Base-by-base conservation (phyloP, 2,888 invertebrate species). In the Hemithea aestivaria region DNA sequence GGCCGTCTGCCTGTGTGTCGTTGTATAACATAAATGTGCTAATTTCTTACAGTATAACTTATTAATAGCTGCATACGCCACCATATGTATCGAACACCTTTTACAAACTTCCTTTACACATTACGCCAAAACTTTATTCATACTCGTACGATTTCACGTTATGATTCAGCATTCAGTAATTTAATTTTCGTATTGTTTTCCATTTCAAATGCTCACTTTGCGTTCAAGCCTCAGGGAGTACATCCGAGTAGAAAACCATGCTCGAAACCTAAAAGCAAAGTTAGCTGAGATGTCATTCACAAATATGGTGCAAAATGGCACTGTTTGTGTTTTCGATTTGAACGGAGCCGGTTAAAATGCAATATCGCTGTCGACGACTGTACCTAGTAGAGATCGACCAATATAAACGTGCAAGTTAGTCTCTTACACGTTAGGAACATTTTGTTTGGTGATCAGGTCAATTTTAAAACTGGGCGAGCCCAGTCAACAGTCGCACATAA, bases 361-460 rank as follows among this genome's bases (percentile, higher is more conserved):
- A 45, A 47, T 48, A 45, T 27, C 21, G 29, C 27, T 31, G 20
- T 40, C 29, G 27, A 33, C 33, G 34, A 30, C 27, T 16, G 16
- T 16, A 16, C 16, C 5, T 16, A 16, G 16, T 16, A 16, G 10
- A 26, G 12, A 26, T 12, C n/a, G n/a, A n/a, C n/a, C n/a, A n/a
- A n/a, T n/a, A n/a, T n/a, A n/a, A n/a, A n/a, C n/a, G n/a, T n/a
- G n/a, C n/a, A n/a, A n/a, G n/a, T n/a, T n/a, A n/a, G n/a, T n/a
- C n/a, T n/a, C n/a, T n/a, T n/a, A n/a, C n/a, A n/a, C n/a, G n/a
- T n/a, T n/a, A n/a, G n/a, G n/a, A n/a, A n/a, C n/a, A n/a, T n/a
- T n/a, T n/a, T n/a, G n/a, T n/a, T n/a, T n/a, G n/a, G n/a, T n/a
- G n/a, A n/a, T n/a, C n/a, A n/a, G n/a, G n/a, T n/a, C n/a, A n/a